Conservation (phyloP, 2,797 vertebrate genomes). For the Hypotaenidia okinawae region DNA sequence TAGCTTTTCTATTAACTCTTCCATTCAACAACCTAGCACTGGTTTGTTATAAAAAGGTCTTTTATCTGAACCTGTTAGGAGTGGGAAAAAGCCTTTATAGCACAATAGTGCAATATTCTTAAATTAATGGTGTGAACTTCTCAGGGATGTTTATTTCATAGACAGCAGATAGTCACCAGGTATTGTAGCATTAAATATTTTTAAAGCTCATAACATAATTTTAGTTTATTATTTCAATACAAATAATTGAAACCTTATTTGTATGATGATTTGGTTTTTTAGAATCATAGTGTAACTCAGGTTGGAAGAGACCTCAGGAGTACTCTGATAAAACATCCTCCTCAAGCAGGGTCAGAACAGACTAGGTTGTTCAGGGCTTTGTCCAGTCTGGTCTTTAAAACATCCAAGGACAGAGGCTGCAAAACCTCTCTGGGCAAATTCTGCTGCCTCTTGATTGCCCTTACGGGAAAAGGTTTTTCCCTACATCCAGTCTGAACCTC, state of each 20-base stretch:
- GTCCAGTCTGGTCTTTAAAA: background rate
- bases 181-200: background rate
- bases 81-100: background rate
- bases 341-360: background rate
- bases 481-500: background rate
- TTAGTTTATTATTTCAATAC: background rate
- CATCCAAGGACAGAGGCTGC: background rate
- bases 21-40: background rate
- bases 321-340: background rate
- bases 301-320: background rate
- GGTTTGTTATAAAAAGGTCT: background rate
- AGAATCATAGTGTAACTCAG: background rate
- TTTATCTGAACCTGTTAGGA: background rate
- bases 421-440: background rate
- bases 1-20: background rate
- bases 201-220: background rate
- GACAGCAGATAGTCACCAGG: background rate
- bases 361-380: background rate
- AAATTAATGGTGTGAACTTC: background rate
- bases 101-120: background rate
- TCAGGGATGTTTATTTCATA: background rate
- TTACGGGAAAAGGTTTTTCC: background rate
- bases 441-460: background rate
- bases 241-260: background rate
- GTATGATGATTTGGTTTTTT: background rate